Evolutionary conservation across 2,113 vertebrate species (phyloP).

Genomic region (Myotis brandtii): DNA sequence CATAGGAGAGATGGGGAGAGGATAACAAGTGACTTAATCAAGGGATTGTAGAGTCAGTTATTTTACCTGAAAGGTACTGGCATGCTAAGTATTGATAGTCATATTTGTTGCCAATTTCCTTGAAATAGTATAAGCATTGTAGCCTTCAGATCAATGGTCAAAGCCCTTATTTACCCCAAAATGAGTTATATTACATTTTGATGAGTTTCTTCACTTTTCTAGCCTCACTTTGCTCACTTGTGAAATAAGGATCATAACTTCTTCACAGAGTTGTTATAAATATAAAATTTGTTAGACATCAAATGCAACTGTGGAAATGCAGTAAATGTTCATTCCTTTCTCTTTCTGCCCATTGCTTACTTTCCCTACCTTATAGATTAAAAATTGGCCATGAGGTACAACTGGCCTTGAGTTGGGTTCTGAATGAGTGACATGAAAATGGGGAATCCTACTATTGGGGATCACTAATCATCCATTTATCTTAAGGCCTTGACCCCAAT

Average conservation of each 20-base stretch:
- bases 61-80: background rate
- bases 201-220: background rate
- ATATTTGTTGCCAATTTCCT: constrained; percentile 2
- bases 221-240: background rate
- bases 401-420: background rate
- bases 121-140: background rate
- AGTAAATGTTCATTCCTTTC: background rate
- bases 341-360: background rate
- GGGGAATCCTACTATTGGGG: background rate
- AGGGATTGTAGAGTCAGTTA: background rate
- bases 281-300: background rate
- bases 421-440: background rate
- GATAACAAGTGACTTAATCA: background rate
- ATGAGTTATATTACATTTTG: background rate
- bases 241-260: background rate
- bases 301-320: background rate
- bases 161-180: background rate
- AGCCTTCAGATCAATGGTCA: background rate
- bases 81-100: background rate
- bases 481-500: background rate
- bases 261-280: background rate
- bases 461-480: background rate
- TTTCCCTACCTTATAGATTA: background rate
- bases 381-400: background rate
- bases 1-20: too few species aligned